Conservation (phyloP, 2,888 invertebrate species). For the Drosophila mettleri region DNA sequence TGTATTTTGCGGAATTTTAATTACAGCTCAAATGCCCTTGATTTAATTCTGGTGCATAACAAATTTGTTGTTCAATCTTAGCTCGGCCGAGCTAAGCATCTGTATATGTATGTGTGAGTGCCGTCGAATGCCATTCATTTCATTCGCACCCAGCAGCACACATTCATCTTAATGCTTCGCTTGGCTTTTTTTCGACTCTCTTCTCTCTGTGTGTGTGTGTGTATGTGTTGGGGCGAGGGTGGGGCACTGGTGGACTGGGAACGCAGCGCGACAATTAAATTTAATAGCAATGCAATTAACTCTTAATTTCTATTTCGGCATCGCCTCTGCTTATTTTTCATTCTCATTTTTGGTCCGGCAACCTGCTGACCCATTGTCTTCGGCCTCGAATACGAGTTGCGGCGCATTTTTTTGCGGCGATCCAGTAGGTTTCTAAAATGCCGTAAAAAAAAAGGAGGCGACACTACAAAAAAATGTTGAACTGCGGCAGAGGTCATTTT, state of each 20-base stretch:
- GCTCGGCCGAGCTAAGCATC: constrained; percentile 6
- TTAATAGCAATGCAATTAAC: constrained; percentile 79
- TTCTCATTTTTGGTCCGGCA: constrained; percentile 20
- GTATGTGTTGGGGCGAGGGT: constrained; percentile 11
- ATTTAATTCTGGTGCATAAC: constrained; percentile 3
- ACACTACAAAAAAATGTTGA: constrained; percentile 35
- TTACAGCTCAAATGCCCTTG: neutral
- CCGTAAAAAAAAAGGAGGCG: constrained; percentile 9
- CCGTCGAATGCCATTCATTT: constrained; percentile 60
- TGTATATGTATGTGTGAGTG: constrained; percentile 19
- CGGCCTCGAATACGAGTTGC: constrained; percentile 17
- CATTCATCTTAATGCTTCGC: constrained; percentile 63
- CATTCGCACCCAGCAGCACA: constrained; percentile 54
- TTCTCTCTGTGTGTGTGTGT: neutral
- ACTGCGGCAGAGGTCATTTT: constrained; percentile 78
- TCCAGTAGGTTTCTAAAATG: constrained; percentile 3
- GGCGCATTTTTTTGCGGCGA: constrained; percentile 2
- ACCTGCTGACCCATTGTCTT: constrained; percentile 63
- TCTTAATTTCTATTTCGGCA: constrained; percentile 74
- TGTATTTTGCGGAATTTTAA: neutral
- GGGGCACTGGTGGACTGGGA: constrained; percentile 41
- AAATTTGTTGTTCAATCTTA: constrained; percentile 20
- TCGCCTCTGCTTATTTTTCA: neutral
- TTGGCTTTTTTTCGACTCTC: constrained; percentile 8
- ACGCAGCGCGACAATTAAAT: constrained; percentile 75